Base-by-base conservation (phyloP, 1,140 invertebrate genomes). In the Solenopsis invicta region DNA sequence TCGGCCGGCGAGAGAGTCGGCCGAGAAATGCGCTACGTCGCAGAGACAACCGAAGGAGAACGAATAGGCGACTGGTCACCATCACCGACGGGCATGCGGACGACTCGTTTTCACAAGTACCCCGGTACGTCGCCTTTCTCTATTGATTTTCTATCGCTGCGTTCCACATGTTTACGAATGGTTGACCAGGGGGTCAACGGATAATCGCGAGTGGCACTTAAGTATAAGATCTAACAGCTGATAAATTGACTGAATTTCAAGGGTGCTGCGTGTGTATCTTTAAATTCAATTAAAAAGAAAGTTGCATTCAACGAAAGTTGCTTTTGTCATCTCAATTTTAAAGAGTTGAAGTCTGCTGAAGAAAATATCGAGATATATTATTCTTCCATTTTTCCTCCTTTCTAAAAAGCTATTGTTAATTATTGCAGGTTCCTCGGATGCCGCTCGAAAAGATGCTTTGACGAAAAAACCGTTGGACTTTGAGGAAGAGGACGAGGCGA, bases 401-500 rank as follows among this genome's bases (percentile, higher is more conserved):
- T 24, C 21, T 2, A 48, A 48, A 59, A 34, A 13, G 34, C 59
- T 2, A 34, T 37, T 18, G 48, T 8, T 21, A 66, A 41, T 87
- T 66, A 29, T 16, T 59, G 2, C 34, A 91, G 90, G 89, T 37
- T 91, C 90, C n/a, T 84, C 82, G 29, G 66, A 92, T 66, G 95
- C 97, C 29, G 97, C 96, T 81, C 95, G 97, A 56, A 98, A 98
- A 93, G 98, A 98, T 94, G 98, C 97, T 5, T 91, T 98, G 80
- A 98, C 97, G 18, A 97, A 97, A 89, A 96, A 97, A 54, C 98
- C 98, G 0, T 93, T 98, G 52, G 97, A 98, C 93, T 97, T 98
- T 89, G 97, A 98, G 92, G 96, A 98, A 90, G 98, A 99, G 94
- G 98, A 99, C 93, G 97, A 98, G 93, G 98, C 98, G 1, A 96